Evolutionary conservation across 2,888 invertebrate genomes (phyloP).

Genomic region (Pegoplata infirma): DNA sequence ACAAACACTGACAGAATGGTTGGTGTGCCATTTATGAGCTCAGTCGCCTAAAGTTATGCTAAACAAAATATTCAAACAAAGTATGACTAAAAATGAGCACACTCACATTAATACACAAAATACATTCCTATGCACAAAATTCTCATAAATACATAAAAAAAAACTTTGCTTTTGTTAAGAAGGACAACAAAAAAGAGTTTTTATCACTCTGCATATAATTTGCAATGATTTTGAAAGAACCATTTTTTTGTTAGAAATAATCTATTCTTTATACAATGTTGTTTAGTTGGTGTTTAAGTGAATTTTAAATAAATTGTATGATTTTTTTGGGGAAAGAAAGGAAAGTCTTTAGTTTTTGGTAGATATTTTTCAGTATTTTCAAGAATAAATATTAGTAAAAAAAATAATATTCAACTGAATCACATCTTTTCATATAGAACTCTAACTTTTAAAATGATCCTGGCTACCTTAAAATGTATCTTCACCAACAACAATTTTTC

Average conservation of each 20-base stretch:
- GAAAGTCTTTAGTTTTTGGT: too few relatives aligned
- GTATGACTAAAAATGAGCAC: conserved; percentile 44
- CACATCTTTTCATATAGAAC: too few relatives aligned
- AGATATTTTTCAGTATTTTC: too few relatives aligned
- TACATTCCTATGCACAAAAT: background rate
- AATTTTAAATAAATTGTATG: background rate
- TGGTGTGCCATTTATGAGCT: conserved; percentile 61
- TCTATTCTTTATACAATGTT: background rate
- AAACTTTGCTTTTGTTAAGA: background rate
- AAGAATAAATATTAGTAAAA: too few relatives aligned
- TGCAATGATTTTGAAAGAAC: background rate
- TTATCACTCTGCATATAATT: background rate
- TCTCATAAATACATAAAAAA: background rate
- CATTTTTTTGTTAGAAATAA: background rate
- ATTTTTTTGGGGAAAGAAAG: too few relatives aligned
- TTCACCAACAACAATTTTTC: too few relatives aligned
- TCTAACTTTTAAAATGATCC: too few relatives aligned
- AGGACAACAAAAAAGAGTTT: background rate
- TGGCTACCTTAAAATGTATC: too few relatives aligned
- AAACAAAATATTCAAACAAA: conserved; percentile 58
- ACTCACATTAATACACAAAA: background rate
- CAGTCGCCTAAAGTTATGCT: conserved; percentile 59
- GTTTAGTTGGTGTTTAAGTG: background rate
- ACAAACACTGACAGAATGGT: conserved; percentile 25
- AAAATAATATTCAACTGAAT: too few relatives aligned